phyloP scores from a whole-genome alignment of 2,888 invertebrate species.

The Nymphalis polychloros region DNA sequence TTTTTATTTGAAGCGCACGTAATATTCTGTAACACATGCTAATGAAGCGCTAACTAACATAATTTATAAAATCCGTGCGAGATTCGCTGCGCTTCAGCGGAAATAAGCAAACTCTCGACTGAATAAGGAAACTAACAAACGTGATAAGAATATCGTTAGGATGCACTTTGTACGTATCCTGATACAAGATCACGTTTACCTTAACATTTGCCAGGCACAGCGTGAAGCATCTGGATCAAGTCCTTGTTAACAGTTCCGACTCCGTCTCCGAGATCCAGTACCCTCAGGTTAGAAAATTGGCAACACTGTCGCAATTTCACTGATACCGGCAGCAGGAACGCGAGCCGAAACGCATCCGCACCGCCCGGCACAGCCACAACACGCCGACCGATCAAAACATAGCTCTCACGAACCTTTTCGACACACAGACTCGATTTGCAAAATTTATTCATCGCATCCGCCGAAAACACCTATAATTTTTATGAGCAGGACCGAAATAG shows the following conservation, averaged over 20 bases:
- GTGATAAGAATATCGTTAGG: conserved; percentile 44
- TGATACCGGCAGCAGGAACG: conserved; percentile 56
- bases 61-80: conserved; percentile 32
- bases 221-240: conserved; percentile 49
- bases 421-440: conserved; percentile 79
- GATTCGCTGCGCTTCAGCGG: conserved; percentile 32
- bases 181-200: conserved; percentile 63
- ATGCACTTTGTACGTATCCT: conserved; percentile 35
- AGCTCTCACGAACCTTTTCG: conserved; percentile 76
- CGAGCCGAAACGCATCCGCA: conserved; percentile 62
- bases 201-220: conserved; percentile 64
- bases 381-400: conserved; percentile 77
- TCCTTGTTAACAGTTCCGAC: conserved; percentile 44
- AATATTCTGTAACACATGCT: conserved; percentile 27
- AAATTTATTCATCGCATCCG: conserved; percentile 82
- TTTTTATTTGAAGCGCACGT: conserved; percentile 8
- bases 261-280: conserved; percentile 45
- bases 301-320: conserved; percentile 59
- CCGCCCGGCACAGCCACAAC: conserved; percentile 73
- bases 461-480: conserved; percentile 74
- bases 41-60: conserved; percentile 33
- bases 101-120: conserved; percentile 30
- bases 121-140: conserved; percentile 36
- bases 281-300: conserved; percentile 41
- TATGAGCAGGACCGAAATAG: conserved; percentile 66